These are phyloP conservation scores for Enteromius fasciolatus DNA, from an alignment of 2,797 vertebrate genomes.

Conservation along the genomic window DNA sequence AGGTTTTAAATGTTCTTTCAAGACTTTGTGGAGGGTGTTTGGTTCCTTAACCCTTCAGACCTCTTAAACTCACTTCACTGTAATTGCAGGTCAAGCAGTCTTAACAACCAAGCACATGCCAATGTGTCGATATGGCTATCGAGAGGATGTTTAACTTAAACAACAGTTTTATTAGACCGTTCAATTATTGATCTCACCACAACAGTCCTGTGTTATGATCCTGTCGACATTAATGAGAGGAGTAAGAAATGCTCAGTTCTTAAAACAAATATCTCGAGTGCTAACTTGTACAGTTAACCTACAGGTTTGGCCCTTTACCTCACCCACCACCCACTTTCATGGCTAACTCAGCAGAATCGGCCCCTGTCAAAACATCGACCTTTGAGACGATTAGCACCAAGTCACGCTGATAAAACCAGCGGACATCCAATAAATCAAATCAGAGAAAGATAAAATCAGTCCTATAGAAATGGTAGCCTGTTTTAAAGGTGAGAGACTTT, in stretches of 20 bases:
- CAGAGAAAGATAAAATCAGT: constrained; percentile 55
- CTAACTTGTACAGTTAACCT: constrained; percentile 2
- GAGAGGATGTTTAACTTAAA: constrained; percentile 24
- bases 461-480: constrained; percentile 42
- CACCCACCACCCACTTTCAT: constrained; percentile 7
- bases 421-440: constrained; percentile 61
- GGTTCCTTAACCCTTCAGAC: constrained; percentile 20
- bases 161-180: constrained; percentile 24
- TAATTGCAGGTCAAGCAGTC: constrained; percentile 44
- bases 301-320: constrained; percentile 24
- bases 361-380: constrained; percentile 68
- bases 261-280: background rate
- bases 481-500: constrained; percentile 27
- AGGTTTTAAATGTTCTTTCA: constrained; percentile 24
- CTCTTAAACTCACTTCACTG: constrained; percentile 40
- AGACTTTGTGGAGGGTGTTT: constrained; percentile 5
- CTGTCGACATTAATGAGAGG: constrained; percentile 4
- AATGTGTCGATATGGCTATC: constrained; percentile 11
- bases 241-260: background rate
- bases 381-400: constrained; percentile 76
- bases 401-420: constrained; percentile 75
- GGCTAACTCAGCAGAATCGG: constrained; percentile 54
- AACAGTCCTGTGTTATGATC: constrained; percentile 10
- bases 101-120: constrained; percentile 27
- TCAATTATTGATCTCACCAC: constrained; percentile 18